phyloP scores from a whole-genome alignment of 2,888 invertebrate genomes.

The Candidula unifasciata region DNA sequence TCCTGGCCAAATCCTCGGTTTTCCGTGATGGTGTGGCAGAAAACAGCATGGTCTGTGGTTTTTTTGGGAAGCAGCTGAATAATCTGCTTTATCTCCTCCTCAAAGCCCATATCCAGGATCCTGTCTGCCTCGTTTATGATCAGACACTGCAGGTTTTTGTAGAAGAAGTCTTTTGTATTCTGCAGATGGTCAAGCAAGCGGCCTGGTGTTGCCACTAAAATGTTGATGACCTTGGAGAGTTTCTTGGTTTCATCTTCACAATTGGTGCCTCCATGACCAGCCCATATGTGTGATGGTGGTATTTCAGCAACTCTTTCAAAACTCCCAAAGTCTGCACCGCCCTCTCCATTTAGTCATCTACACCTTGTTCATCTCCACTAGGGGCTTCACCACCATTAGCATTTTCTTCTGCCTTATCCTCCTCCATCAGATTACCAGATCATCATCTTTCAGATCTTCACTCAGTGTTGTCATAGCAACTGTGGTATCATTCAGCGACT shows the following conservation, averaged over 20 bases:
- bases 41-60: conserved; percentile 97
- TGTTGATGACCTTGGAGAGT: conserved; percentile 91
- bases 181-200: conserved; percentile 93
- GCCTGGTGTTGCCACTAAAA: conserved; percentile 96
- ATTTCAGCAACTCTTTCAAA: conserved; percentile 93
- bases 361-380: neutral
- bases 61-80: conserved; percentile 87
- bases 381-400: neutral
- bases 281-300: conserved; percentile 93
- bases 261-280: conserved; percentile 95
- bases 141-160: conserved; percentile 94
- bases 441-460: conserved; percentile 12
- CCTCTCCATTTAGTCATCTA: conserved; percentile 1
- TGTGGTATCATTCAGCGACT: conserved; percentile 16
- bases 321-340: conserved; percentile 93
- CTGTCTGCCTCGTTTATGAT: conserved; percentile 99
- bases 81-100: conserved; percentile 97
- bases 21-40: conserved; percentile 97
- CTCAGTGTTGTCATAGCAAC: neutral
- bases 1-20: conserved; percentile 90
- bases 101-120: conserved; percentile 97
- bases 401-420: neutral
- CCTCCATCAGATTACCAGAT: neutral
- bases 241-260: conserved; percentile 94
- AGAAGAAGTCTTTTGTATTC: conserved; percentile 93